A percentile compares a stretch with the other conserved stretches of the same genome.
Conservation (phyloP, 2,888 invertebrate species). For the Apamea monoglypha region DNA sequence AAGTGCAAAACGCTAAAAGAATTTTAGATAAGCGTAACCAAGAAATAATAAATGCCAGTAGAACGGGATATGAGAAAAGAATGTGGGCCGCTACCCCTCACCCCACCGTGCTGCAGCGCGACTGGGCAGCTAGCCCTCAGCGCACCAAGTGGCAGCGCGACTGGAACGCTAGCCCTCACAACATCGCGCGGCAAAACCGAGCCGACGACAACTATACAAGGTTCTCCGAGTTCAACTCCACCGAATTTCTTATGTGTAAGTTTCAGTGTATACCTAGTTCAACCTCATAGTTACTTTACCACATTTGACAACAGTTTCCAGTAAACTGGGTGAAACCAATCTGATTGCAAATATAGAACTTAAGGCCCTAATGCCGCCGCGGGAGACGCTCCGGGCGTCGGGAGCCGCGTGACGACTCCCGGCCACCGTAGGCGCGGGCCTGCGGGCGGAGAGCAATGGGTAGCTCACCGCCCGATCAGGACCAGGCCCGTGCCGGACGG, state of each 20-base stretch:
- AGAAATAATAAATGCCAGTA: neutral
- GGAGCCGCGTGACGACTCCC: too few relatives aligned
- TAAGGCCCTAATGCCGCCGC: neutral
- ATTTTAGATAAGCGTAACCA: neutral
- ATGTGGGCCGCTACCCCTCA: slow-evolving; percentile 5
- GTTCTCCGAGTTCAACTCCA: neutral
- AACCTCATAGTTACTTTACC: neutral
- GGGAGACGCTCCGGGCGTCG: too few relatives aligned
- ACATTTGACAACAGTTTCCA: neutral
- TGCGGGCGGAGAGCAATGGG: too few relatives aligned
- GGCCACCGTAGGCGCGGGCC: too few relatives aligned
- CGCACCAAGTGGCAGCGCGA: too few relatives aligned
- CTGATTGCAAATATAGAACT: neutral
- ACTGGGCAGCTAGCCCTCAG: neutral
- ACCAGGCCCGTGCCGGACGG: too few relatives aligned
- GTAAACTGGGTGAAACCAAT: neutral
- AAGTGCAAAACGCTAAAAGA: slow-evolving; percentile 6
- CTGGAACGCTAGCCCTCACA: neutral
- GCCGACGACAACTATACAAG: too few relatives aligned
- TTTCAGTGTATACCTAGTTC: neutral
- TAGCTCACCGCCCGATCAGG: too few relatives aligned
- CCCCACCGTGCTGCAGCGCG: neutral
- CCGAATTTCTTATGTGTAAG: neutral
- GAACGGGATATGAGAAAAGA: neutral
- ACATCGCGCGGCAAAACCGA: too few relatives aligned